Percentiles rank a stretch among this genome's conserved stretches.
Conservation (phyloP, 2,113 vertebrate genomes). For the Halcyon malimbica region DNA sequence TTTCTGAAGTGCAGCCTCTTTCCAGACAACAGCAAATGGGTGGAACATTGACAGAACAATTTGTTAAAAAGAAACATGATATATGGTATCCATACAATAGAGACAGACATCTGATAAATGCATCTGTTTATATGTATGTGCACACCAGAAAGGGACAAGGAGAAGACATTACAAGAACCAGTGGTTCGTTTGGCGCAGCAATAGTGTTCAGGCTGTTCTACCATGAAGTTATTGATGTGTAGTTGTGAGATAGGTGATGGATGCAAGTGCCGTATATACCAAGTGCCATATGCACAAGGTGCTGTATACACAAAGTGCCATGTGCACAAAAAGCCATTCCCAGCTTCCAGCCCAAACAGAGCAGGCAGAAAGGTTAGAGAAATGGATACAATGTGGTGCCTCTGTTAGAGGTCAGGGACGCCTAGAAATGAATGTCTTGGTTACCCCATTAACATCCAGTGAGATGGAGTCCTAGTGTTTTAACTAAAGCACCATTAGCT, state of each 20-base stretch:
- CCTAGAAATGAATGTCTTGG: not conserved
- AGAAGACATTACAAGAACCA: not conserved
- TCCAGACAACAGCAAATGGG: not conserved
- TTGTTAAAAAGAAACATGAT: not conserved
- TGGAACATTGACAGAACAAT: not conserved
- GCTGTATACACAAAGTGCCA: not conserved
- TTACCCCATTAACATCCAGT: not conserved
- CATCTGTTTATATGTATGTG: not conserved
- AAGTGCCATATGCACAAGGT: not conserved
- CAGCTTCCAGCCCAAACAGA: not conserved
- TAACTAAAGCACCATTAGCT: not conserved
- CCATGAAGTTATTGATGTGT: accelerated
- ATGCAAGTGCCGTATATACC: not conserved
- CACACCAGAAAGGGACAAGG: not conserved
- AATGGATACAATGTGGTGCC: accelerated
- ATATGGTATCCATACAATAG: not conserved
- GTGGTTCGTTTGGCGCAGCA: not conserved
- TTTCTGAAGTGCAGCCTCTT: not conserved
- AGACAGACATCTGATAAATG: conserved; percentile 2
- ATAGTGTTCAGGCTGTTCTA: not conserved
- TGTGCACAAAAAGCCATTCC: not conserved
- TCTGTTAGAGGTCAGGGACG: not conserved
- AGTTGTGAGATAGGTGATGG: not conserved
- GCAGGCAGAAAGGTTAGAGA: not conserved
- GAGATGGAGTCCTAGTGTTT: not conserved